phyloP scores from a whole-genome alignment of 2,888 invertebrate species.

The Watsonalla cultraria region DNA sequence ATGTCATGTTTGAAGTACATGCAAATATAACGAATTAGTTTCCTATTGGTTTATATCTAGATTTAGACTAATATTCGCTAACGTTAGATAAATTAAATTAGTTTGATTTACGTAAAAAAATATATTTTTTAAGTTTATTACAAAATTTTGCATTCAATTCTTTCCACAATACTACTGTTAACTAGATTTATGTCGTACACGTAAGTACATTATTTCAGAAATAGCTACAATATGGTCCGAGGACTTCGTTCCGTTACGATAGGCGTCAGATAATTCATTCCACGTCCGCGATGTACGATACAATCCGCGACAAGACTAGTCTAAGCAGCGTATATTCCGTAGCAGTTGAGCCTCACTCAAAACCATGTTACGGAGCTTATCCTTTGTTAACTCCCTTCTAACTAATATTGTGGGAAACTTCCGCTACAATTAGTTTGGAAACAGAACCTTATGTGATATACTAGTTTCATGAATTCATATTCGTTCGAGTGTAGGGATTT shows the following conservation, averaged over 20 bases:
- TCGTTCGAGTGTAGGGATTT: too few species aligned
- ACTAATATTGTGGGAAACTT: conserved; percentile 16
- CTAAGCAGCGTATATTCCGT: conserved; percentile 39
- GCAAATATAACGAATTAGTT: too few species aligned
- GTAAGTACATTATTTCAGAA: too few species aligned
- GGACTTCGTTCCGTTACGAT: conserved; percentile 15
- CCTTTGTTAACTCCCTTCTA: conserved; percentile 40
- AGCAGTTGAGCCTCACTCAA: conserved; percentile 39
- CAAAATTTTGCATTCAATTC: too few species aligned
- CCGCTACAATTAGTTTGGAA: conserved; percentile 7
- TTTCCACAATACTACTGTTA: too few species aligned
- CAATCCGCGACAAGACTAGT: conserved; percentile 37
- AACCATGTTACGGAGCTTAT: conserved; percentile 50
- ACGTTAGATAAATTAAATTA: too few species aligned
- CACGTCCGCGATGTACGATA: conserved; percentile 44
- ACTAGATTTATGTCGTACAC: too few species aligned
- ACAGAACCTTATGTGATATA: neutral
- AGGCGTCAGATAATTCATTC: conserved; percentile 30
- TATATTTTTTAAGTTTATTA: too few species aligned
- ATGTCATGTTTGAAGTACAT: too few species aligned
- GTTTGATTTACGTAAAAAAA: too few species aligned
- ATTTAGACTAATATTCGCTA: too few species aligned
- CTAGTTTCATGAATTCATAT: neutral
- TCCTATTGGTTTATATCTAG: too few species aligned
- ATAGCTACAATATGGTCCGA: neutral